These are phyloP conservation scores for Lasaia peninsularis DNA, from an alignment of 1,140 invertebrate genomes.

Conservation along the genomic window DNA sequence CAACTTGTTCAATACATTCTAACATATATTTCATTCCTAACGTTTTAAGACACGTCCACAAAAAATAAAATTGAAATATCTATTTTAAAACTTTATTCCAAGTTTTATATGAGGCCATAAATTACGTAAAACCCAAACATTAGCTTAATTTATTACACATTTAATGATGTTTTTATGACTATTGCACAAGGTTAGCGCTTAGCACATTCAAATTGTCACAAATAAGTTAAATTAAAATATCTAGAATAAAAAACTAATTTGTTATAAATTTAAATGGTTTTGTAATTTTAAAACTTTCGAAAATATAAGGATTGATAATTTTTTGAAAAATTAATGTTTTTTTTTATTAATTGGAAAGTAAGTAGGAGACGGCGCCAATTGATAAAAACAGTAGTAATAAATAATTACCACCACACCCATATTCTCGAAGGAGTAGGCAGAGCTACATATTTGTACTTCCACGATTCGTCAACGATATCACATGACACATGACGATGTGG, in stretches of 20 bases:
- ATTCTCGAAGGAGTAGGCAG: no score
- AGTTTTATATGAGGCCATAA: background rate
- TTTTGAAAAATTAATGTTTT: no score
- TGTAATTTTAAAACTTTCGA: background rate
- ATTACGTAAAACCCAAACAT: background rate
- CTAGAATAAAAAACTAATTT: background rate
- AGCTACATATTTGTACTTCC: no score
- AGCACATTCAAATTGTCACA: conserved; percentile 3
- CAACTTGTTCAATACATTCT: no score
- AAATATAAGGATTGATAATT: background rate
- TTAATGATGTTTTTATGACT: background rate
- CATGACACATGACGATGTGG: no score
- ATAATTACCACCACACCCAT: no score
- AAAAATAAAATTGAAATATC: no score
- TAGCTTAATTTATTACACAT: background rate
- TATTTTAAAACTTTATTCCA: no score
- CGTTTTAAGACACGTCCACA: background rate
- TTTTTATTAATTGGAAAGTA: no score
- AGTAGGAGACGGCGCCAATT: no score
- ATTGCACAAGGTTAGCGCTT: background rate
- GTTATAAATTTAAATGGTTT: background rate
- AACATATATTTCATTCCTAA: background rate
- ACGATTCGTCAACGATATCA: no score
- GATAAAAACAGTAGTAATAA: no score
- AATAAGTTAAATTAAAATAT: background rate